These are phyloP conservation scores for Hemicordylus capensis DNA, from an alignment of 2,113 vertebrate species.

Conservation along the genomic window DNA sequence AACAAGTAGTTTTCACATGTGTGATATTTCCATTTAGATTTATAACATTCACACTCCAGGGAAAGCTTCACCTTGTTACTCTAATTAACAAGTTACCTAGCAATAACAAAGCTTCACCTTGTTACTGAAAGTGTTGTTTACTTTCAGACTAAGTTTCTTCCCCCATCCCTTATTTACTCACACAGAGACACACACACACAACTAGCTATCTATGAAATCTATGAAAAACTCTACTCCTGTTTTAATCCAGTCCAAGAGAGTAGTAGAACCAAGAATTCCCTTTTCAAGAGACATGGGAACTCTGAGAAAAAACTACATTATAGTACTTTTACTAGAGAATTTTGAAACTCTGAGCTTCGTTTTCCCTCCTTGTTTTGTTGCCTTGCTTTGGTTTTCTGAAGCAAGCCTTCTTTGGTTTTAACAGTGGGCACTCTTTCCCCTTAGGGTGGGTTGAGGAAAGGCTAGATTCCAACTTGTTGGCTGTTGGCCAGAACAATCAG, in stretches of 20 bases:
- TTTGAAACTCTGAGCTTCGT: slow-evolving; percentile 49
- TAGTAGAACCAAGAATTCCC: background rate
- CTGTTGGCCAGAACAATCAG: slow-evolving; percentile 43
- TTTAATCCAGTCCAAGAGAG: slow-evolving; percentile 10
- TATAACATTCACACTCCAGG: too few species aligned
- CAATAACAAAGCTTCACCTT: too few species aligned
- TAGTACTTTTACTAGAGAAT: slow-evolving; percentile 47
- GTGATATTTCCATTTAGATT: too few species aligned
- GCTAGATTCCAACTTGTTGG: slow-evolving; percentile 57
- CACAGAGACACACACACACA: too few species aligned
- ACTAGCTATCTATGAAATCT: background rate
- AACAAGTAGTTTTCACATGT: too few species aligned
- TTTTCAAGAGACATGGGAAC: slow-evolving; percentile 22
- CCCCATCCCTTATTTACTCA: too few species aligned
- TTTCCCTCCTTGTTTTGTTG: slow-evolving; percentile 31
- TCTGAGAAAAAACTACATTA: slow-evolving; percentile 49
- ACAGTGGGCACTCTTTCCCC: slow-evolving; percentile 59
- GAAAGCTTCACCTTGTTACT: too few species aligned
- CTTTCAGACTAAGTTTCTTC: too few species aligned
- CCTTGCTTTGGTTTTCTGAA: slow-evolving; percentile 52
- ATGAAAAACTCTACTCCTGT: background rate
- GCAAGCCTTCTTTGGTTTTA: slow-evolving; percentile 62
- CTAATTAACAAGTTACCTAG: too few species aligned
- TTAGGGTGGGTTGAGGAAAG: slow-evolving; percentile 61
- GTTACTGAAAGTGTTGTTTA: too few species aligned